phyloP scores from a whole-genome alignment of 2,113 vertebrate genomes.

The Osmerus mordax region DNA sequence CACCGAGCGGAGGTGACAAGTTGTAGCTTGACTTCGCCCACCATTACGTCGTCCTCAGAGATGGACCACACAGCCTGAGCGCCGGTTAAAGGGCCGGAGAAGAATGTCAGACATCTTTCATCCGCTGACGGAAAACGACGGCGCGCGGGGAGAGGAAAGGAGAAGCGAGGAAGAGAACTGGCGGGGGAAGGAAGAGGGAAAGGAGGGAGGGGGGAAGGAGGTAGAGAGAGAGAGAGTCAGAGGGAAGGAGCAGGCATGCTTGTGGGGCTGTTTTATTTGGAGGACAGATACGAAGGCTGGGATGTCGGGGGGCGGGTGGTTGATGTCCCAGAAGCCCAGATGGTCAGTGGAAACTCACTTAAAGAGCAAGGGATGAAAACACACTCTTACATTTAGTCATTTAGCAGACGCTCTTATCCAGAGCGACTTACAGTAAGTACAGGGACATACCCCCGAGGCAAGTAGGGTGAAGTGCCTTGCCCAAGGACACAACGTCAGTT shows the following conservation, averaged over 20 bases:
- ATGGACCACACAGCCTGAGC: conserved; percentile 63
- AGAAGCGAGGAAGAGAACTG: not conserved
- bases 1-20: conserved; percentile 30
- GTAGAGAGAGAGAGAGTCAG: not conserved
- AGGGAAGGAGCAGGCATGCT: not conserved
- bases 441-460: too few species aligned
- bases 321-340: not conserved
- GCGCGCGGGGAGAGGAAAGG: not conserved
- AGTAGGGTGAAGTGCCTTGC: too few species aligned
- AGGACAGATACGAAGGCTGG: conserved; percentile 22
- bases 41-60: conserved; percentile 36
- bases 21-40: conserved; percentile 24
- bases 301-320: conserved; percentile 4
- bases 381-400: too few species aligned
- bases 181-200: not conserved
- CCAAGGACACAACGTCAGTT: too few species aligned
- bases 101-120: conserved; percentile 57
- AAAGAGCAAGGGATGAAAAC: not conserved
- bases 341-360: not conserved
- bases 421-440: too few species aligned
- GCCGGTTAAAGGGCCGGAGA: conserved; percentile 36
- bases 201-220: not conserved
- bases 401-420: too few species aligned
- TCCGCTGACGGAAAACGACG: conserved; percentile 45
- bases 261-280: conserved; percentile 24